phyloP scores from a whole-genome alignment of 1,140 invertebrate genomes.

The Neoseiulus cucumeris region DNA sequence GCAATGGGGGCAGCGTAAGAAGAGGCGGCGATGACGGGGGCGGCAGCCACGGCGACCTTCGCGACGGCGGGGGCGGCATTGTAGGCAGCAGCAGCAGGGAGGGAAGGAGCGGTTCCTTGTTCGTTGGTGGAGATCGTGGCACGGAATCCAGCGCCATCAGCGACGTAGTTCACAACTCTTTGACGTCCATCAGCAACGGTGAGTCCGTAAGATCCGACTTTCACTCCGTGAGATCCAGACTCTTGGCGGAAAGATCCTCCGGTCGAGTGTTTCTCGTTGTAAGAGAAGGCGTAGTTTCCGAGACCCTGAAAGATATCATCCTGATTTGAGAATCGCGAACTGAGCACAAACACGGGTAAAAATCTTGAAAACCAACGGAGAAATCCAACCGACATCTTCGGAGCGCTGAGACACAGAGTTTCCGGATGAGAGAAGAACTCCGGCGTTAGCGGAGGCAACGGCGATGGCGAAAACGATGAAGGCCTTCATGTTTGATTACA shows the following conservation, averaged over 20 bases:
- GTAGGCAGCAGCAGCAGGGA: conserved; percentile 16
- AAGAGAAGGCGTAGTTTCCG: conserved; percentile 18
- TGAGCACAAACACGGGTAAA: too few relatives aligned
- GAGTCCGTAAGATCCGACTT: conserved; percentile 16
- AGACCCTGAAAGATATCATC: background rate
- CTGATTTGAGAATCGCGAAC: background rate
- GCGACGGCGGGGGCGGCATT: conserved; percentile 21
- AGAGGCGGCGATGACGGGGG: conserved; percentile 28
- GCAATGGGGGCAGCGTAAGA: conserved; percentile 30
- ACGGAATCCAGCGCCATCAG: conserved; percentile 15
- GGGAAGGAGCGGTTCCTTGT: conserved; percentile 15
- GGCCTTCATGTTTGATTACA: background rate
- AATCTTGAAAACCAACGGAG: too few relatives aligned
- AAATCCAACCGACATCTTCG: background rate
- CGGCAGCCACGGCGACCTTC: conserved; percentile 20
- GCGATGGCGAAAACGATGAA: background rate
- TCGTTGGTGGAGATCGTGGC: conserved; percentile 17
- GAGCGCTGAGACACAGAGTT: background rate
- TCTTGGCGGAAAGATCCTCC: conserved; percentile 20
- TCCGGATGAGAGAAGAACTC: background rate
- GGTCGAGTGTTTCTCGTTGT: conserved; percentile 18
- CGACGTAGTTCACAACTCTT: conserved; percentile 15
- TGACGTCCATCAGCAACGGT: conserved; percentile 15
- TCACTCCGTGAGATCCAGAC: conserved; percentile 11
- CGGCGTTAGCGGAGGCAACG: background rate